Conservation (phyloP, 37 sponge, comb jelly and placozoan genomes). For the Hormiphora californensis region DNA sequence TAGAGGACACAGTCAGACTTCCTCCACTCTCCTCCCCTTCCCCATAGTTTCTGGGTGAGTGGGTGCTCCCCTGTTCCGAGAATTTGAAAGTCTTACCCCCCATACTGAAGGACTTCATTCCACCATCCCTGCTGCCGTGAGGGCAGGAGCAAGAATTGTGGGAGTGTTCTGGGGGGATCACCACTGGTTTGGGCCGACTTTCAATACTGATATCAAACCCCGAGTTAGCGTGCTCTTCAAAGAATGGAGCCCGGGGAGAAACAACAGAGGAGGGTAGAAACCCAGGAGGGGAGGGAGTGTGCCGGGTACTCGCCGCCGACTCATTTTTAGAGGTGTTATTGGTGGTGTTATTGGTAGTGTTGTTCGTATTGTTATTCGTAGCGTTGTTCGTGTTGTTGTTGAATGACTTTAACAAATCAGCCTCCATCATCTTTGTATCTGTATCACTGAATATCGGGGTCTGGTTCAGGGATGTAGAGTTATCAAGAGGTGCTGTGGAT, state of each 20-base stretch:
- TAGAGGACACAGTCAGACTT: neutral
- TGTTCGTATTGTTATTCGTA: no score
- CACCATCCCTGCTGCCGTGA: neutral
- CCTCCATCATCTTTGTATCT: no score
- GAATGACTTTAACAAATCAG: no score
- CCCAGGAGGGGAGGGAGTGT: no score
- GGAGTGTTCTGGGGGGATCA: conserved; percentile 9
- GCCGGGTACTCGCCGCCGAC: no score
- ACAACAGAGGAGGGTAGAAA: no score
- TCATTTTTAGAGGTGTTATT: no score
- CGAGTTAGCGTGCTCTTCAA: conserved; percentile 25
- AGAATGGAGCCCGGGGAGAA: neutral
- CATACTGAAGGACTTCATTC: neutral
- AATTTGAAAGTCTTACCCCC: conserved; percentile 19
- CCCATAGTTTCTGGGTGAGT: conserved; percentile 16
- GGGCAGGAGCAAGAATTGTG: conserved; percentile 23
- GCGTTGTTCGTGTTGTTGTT: no score
- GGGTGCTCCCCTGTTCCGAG: neutral
- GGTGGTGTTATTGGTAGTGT: no score
- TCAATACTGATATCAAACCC: conserved; percentile 20
- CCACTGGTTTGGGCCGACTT: conserved; percentile 30
- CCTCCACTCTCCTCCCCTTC: neutral
- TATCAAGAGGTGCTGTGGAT: no score
- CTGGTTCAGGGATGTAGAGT: no score
- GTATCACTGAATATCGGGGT: no score